Base-by-base conservation (phyloP, 2,113 vertebrate genomes). In the Cardinalis cardinalis region DNA sequence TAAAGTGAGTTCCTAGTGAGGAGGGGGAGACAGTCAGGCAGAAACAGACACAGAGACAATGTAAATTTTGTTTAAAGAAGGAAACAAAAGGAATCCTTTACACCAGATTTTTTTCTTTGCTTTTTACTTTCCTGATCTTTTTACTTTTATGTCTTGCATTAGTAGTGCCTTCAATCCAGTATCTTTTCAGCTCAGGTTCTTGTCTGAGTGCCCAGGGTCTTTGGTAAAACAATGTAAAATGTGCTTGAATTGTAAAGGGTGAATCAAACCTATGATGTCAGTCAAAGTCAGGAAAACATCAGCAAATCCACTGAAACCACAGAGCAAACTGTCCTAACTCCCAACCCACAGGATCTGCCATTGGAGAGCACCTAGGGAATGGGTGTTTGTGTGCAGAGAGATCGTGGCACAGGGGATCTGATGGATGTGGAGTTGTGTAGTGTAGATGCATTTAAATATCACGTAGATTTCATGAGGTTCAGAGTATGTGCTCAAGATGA, bases 401-500 rank as follows among this genome's bases (percentile, higher is more conserved):
- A 32, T 11, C 24, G 5, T 24, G n/a, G 72, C 73, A 38, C 84
- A 43, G n/a, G 85, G 71, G 56, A 26, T 53, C 60, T 56, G 72
- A 26, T 80, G 83, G 85, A 51, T 80, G 51, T 85, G 76, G 52
- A 74, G 55, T 28, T 69, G 53, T 68, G 63, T 58, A 19, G 66
- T 61, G 64, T 43, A 68, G 86, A 82, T 59, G 43, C 77, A 69
- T 82, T 92, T 90, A 88, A 92, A 89, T 89, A 93, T 72, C 87
- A 53, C 72, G 61, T 18, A 49, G 66, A 69, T 84, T 95, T 90
- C 63, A 29, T 61, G 75, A 90, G 86, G 84, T 84, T 93, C 84
- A 68, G 92, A 82, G 64, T 88, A 83, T 94, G 74, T 91, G 92
- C 92, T 95, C 5, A 16, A 71, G 79, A 93, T 91, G 90, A 95